Conservation (phyloP, 2,113 vertebrate species). For the Clarias macrocephalus region DNA sequence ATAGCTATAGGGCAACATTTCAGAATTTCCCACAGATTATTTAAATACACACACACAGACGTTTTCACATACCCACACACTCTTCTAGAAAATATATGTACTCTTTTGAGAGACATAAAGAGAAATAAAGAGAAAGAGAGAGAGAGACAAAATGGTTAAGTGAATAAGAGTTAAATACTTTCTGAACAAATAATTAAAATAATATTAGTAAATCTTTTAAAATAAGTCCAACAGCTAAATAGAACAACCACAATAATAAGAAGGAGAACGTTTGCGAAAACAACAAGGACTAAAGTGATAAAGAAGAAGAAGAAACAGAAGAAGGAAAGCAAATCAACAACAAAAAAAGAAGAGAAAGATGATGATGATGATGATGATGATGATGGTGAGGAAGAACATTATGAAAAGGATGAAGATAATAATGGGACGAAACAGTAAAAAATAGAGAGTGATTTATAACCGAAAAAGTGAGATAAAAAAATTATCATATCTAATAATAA, state of each 20-base stretch:
- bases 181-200: background rate
- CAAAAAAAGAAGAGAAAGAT: background rate
- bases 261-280: background rate
- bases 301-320: background rate
- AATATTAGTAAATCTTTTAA: background rate
- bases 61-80: slow-evolving; percentile 6
- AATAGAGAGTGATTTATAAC: background rate
- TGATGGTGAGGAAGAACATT: background rate
- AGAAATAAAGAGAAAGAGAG: background rate
- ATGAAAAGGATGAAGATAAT: background rate
- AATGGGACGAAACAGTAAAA: background rate
- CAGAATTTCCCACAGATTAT: slow-evolving; percentile 16
- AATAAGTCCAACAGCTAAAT: background rate
- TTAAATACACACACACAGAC: background rate
- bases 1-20: slow-evolving; percentile 19
- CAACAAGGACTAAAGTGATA: too few relatives aligned
- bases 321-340: background rate
- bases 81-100: background rate
- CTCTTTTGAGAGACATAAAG: background rate
- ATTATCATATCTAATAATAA: background rate
- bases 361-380: background rate
- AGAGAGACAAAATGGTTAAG: background rate
- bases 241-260: background rate
- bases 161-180: background rate
- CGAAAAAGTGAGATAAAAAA: background rate